Evolutionary conservation across 2,797 vertebrate species (phyloP), one percentile per base, ranked within the genome.

Genomic region (Takifugu ocellatus): DNA sequence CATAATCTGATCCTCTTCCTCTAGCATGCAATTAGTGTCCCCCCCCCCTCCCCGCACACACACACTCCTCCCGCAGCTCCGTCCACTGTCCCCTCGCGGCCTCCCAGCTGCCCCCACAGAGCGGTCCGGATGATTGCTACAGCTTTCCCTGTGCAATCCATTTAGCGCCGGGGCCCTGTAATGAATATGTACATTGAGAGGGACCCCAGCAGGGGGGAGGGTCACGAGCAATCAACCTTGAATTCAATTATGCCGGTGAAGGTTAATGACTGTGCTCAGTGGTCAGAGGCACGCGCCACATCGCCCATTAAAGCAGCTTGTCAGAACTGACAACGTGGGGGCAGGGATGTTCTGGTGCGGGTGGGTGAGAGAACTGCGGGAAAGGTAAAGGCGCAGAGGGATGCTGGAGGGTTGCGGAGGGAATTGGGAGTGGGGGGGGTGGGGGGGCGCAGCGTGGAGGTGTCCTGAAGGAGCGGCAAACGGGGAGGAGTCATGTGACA

Each of bases 201-300:
- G 92, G 94, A 88, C 95, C 94, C 90, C 88, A 69, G 82, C 66
- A 66, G 75, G 74, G 80, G 91, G 90, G 92, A 90, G 94, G 96
- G 95, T 98, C 96, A 95, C 85, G 93, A 93, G 96, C 96, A 98
- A 98, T 98, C 96, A 98, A 98, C 96, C 96, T 98, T 97, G 94
- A 97, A 98, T 98, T 98, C 96, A 98, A 98, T 98, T 98, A 98
- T 80, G 86, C 82, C 89, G 95, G 94, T 96, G 96, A 98, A 98
- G 96, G 96, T 98, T 98, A 98, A 98, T 97, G 96, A 98, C 94
- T 97, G 92, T 84, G 94, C 91, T 91, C 92, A 91, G 92, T 96
- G 96, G 96, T 96, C 96, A 96, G 94, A 93, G 93, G 91, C 93
- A 92, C 90, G 92, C 90, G 87, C 92, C 90, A 91, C 92, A 85